Evolutionary conservation across 2,797 vertebrate genomes (phyloP), one percentile per base, ranked within the genome.

Genomic region (Xenentodon cancila): DNA sequence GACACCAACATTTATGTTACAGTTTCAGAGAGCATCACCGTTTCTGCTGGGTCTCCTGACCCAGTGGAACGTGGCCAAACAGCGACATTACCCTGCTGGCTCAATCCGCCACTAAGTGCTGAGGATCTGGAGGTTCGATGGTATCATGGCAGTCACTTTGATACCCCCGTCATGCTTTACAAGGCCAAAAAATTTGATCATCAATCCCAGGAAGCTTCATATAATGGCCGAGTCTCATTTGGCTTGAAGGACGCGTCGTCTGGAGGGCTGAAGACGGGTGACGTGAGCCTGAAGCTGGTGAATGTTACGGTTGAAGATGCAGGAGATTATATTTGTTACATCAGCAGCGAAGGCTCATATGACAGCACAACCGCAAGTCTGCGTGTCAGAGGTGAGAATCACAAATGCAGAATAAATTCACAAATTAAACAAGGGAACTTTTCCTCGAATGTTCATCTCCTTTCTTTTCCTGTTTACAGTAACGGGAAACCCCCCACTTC

Each of bases 41-140:
- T 91, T 25, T 1, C 9, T 2, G 61, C 46, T 7, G 1, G 0
- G 3, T 2, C 21, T 4, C 1, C 40, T 0, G 45, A 81, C 16
- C 37, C 9, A 0, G 87, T 9, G n/a, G 32, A 2, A 1, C 9
- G 4, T 0, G 75, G 84, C 5, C 62, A 2, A 0, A 27, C 53
- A 0, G 58, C 71, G 62, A 83, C 43, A 6, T 48, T 93, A 25
- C 87, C 87, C 0, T 92, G 92, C 73, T 92, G 89, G 91, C 67
- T 90, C 61, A 63, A 17, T 25, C 80, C 84, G 18, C 7, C 53
- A 1, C 68, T 71, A 37, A 82, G 19, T 22, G 87, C 84, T 0
- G 82, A 81, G 47, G 49, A 2, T 0, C 40, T 91, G 79, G 89
- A 91, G 59, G 65, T 92, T 0, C 80, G 4, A 16, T 92, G 91